Percentiles rank a stretch among this genome's conserved stretches.
Evolutionary conservation across 2,113 vertebrate species (phyloP).

Genomic region (Mustelus asterias): DNA sequence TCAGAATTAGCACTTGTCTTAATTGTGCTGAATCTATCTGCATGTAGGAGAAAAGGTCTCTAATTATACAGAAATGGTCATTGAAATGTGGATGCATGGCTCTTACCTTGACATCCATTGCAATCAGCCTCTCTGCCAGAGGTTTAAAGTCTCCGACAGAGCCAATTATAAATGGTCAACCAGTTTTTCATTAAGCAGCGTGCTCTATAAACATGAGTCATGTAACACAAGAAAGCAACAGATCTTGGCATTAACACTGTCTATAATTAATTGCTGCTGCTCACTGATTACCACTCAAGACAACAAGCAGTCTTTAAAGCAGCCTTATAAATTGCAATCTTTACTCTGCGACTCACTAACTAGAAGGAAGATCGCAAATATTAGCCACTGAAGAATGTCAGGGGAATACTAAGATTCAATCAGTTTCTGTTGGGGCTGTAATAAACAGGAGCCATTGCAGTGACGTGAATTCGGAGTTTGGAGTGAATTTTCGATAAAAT

Average conservation of each 20-base stretch:
- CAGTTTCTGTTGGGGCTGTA: background rate
- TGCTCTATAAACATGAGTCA: conserved; percentile 22
- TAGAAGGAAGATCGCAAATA: background rate
- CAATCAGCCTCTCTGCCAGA: conserved; percentile 19
- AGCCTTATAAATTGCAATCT: conserved; percentile 2
- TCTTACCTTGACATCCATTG: conserved; percentile 33
- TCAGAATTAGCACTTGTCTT: background rate
- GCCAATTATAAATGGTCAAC: conserved; percentile 32
- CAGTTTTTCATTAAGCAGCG: conserved; percentile 22
- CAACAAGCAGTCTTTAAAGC: conserved; percentile 12
- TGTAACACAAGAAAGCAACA: conserved; percentile 6
- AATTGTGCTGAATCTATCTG: conserved; percentile 13
- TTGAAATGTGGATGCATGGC: background rate
- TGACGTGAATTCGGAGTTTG: background rate
- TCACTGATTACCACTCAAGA: conserved; percentile 4
- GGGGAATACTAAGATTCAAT: background rate
- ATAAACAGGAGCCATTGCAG: background rate
- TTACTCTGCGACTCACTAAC: background rate
- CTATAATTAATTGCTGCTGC: conserved; percentile 13
- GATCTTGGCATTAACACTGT: conserved; percentile 18
- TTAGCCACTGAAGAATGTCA: background rate
- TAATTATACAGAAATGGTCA: background rate
- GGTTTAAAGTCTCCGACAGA: background rate
- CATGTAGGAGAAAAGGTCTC: background rate
- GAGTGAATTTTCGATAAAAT: background rate